phyloP scores from a whole-genome alignment of 2,888 invertebrate species.

The Conus canariensis region DNA sequence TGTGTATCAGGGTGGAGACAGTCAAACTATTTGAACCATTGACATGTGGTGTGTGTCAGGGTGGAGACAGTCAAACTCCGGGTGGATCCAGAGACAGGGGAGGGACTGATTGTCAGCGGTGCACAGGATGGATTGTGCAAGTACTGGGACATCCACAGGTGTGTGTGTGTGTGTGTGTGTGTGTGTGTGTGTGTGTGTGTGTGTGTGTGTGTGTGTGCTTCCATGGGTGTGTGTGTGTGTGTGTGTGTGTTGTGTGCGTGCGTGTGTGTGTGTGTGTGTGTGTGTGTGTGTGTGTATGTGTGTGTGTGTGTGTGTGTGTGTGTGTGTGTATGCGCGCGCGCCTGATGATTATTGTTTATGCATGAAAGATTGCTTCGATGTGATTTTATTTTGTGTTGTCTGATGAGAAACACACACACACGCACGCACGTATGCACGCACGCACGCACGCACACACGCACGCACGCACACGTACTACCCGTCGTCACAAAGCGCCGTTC shows the following conservation, averaged over 20 bases:
- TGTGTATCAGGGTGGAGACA: not conserved
- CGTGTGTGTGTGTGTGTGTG: not conserved
- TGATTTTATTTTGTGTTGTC: no score
- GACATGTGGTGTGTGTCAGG: slow-evolving; percentile 51
- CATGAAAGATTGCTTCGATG: no score
- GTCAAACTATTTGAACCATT: no score
- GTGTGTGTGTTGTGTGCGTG: not conserved
- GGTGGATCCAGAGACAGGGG: slow-evolving; percentile 57
- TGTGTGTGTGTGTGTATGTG: not conserved
- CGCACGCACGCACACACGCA: not conserved
- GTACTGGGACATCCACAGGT: slow-evolving; percentile 67
- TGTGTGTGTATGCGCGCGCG: not conserved
- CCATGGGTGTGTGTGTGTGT: not conserved
- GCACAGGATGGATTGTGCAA: slow-evolving; percentile 74
- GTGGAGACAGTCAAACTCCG: slow-evolving; percentile 70
- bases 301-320: not conserved
- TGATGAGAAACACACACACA: no score
- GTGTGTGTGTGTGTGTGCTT: not conserved
- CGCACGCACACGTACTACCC: no score
- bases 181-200: not conserved
- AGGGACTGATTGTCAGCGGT: slow-evolving; percentile 71
- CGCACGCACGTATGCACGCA: no score
- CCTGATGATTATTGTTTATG: no score
- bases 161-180: not conserved
- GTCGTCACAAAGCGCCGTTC: no score